These are phyloP conservation scores for Nasonovia ribisnigri DNA, from an alignment of 2,888 invertebrate species.

Conservation along the genomic window DNA sequence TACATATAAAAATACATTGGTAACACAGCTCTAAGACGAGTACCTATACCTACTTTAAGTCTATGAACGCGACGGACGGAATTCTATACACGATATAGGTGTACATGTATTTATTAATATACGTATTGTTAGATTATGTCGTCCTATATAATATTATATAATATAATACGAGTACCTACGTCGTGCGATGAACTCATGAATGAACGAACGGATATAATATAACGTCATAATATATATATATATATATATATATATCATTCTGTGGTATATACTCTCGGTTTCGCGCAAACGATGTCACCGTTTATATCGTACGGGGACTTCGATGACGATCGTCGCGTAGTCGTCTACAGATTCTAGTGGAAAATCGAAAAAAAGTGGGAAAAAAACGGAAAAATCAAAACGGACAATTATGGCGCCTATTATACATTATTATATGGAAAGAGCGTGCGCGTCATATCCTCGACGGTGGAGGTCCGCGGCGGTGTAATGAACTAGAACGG, in stretches of 20 bases:
- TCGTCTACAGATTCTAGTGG: not conserved
- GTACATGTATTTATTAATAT: not conserved
- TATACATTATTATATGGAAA: not conserved
- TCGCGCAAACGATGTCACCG: not conserved
- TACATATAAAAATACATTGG: not conserved
- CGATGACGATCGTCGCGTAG: not conserved
- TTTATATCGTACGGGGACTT: not conserved
- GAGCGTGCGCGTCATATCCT: not conserved
- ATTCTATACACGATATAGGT: not conserved
- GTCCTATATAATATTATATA: not conserved
- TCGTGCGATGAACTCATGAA: not conserved
- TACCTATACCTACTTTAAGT: not conserved
- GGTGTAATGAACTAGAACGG: constrained; percentile 60
- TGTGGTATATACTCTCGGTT: constrained; percentile 16
- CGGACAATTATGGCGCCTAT: constrained; percentile 51
- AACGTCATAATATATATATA: not conserved
- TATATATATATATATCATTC: not conserved
- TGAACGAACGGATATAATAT: constrained; percentile 3
- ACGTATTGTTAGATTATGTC: not conserved
- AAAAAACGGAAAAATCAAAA: not conserved
- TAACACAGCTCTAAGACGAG: not conserved
- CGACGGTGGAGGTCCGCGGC: constrained; percentile 30
- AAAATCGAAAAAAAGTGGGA: constrained; percentile 6
- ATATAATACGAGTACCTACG: not conserved
- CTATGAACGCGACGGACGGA: not conserved